Evolutionary conservation across 2,888 invertebrate genomes (phyloP).

Genomic region (Theretra japonica): DNA sequence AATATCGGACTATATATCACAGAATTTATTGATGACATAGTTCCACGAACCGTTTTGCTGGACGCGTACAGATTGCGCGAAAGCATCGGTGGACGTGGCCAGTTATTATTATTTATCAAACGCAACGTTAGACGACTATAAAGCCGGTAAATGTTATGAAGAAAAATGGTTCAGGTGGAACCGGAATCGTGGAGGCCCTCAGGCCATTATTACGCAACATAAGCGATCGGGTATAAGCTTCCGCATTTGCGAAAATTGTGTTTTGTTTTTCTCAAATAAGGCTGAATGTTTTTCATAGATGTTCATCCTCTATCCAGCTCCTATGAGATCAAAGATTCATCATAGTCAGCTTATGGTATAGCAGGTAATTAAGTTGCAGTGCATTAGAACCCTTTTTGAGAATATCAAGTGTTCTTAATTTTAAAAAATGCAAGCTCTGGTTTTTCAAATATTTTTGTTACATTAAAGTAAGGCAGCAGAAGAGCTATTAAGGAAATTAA

Average conservation of each 20-base stretch:
- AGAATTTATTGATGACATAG: slow-evolving; percentile 29
- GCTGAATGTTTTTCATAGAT: background rate
- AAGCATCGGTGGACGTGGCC: slow-evolving; percentile 43
- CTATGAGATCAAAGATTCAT: too few species aligned
- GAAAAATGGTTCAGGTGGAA: slow-evolving; percentile 56
- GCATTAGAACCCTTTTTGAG: too few species aligned
- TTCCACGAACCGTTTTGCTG: slow-evolving; percentile 19
- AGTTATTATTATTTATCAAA: slow-evolving; percentile 73
- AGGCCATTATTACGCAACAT: slow-evolving; percentile 16
- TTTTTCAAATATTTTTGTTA: too few species aligned
- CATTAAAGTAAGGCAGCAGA: too few species aligned
- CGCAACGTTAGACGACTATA: slow-evolving; percentile 47
- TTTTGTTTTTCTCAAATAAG: background rate
- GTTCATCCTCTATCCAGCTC: too few species aligned
- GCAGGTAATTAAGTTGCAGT: too few species aligned
- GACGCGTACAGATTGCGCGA: slow-evolving; percentile 29
- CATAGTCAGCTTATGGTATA: too few species aligned
- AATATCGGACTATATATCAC: slow-evolving; percentile 29
- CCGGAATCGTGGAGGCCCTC: slow-evolving; percentile 11
- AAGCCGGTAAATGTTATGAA: slow-evolving; percentile 58
- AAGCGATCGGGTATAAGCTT: slow-evolving; percentile 18
- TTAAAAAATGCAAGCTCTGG: too few species aligned
- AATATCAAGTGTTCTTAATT: too few species aligned
- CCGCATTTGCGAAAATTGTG: background rate
- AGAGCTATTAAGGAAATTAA: too few species aligned